Evolutionary conservation across 2,888 invertebrate species (phyloP), one percentile per base, ranked within the genome.

Genomic region (Napeogenes sylphis): DNA sequence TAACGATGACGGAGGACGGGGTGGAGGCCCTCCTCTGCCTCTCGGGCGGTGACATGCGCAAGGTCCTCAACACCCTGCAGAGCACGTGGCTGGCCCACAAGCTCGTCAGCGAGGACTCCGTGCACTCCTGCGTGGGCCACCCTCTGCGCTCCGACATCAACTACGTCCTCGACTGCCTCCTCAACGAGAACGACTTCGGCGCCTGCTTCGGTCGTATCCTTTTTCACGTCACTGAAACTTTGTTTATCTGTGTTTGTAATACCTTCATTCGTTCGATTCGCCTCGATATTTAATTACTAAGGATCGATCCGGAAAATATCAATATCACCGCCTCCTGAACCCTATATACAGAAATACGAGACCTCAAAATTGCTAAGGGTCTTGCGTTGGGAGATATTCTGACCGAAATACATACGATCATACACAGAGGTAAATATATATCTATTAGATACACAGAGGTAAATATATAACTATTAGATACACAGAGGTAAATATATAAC

Each of bases 21-120:
- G 94, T 96, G 79, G 93, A 95, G 71, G 98, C 99, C 0, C 83
- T 99, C 4, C 91, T 99, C 68, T 95, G 95, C 0, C 90, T 99
- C 2, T 96, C 98, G 0, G 95, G 95, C 64, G 99, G 99, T 12
- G 99, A 99, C 86, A 99, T 99, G 99, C 93, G 99, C 71, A 97
- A 96, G 83, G 98, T 99, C 0, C 86, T 99, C 32, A 99, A 99
- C 87, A 96, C 99, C 32, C 90, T 99, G 58, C 99, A 99, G 91
- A 98, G 98, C 87, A 97, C 98, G 12, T 96, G 97, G 87, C 94
- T 99, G 86, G 98, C 99, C 2, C 98, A 95, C 84, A 95, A 95
- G 71, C 90, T 92, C 69, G 97, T 99, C 45, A 96, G 94, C 35
- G 98, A 98, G 85, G 95, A 96, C 71, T 95, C 94, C 80, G 99